phyloP scores from a whole-genome alignment of 2,888 invertebrate species.

The Synanthedon myopaeformis region DNA sequence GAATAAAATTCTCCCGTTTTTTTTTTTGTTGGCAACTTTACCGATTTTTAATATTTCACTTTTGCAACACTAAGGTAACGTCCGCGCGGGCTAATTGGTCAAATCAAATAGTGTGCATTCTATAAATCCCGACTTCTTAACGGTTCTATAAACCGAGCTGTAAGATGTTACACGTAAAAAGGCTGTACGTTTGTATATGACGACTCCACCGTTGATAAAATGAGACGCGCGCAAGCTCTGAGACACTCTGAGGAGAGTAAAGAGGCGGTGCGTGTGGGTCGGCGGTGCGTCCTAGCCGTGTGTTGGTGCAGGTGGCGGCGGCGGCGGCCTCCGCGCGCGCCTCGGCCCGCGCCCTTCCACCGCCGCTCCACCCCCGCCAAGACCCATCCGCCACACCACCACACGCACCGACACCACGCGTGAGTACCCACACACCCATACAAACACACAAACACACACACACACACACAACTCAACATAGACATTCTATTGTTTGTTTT shows the following conservation, averaged over 20 bases:
- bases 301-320: slow-evolving; percentile 59
- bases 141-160: no score
- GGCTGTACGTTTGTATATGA: no score
- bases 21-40: no score
- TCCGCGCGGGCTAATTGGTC: no score
- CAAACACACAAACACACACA: not conserved
- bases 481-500: no score
- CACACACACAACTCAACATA: no score
- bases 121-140: no score
- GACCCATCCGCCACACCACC: slow-evolving; percentile 66
- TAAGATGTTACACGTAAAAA: no score
- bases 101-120: no score
- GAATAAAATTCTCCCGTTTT: no score
- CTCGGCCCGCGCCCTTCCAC: slow-evolving; percentile 71
- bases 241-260: not conserved
- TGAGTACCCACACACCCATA: slow-evolving; percentile 20
- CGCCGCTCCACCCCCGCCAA: slow-evolving; percentile 48
- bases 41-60: no score
- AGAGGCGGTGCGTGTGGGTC: slow-evolving; percentile 5
- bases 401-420: slow-evolving; percentile 66
- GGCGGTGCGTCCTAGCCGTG: slow-evolving; percentile 15
- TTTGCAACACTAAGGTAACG: no score
- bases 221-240: not conserved
- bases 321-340: slow-evolving; percentile 45
- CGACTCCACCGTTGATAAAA: not conserved